A percentile compares a stretch with the other conserved stretches of the same genome.
phyloP scores from a whole-genome alignment of 2,113 vertebrate genomes.

The Chrysemys picta region DNA sequence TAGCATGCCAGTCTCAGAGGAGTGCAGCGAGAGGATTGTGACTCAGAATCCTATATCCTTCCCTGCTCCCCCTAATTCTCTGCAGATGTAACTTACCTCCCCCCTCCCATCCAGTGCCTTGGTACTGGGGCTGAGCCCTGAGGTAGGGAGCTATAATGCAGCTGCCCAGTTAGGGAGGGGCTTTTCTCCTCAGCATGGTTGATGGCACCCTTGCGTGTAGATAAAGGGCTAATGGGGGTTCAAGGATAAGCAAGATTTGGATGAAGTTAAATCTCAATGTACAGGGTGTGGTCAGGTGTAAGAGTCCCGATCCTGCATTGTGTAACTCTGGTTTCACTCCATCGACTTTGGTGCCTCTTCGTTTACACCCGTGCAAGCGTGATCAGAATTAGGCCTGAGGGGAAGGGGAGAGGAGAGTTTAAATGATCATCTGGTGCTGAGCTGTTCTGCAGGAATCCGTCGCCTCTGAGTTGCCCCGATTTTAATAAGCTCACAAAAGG shows the following conservation, averaged over 20 bases:
- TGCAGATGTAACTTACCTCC: neutral
- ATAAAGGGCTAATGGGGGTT: neutral
- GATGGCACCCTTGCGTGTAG: neutral
- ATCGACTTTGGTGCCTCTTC: neutral
- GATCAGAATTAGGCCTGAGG: neutral
- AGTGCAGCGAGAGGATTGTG: neutral
- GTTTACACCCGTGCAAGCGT: neutral
- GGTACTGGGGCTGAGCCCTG: neutral
- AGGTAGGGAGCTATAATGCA: neutral
- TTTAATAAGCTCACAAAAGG: constrained; percentile 52
- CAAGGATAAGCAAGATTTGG: neutral
- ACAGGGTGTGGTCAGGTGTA: neutral
- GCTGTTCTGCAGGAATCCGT: neutral
- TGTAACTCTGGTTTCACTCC: neutral
- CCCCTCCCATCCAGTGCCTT: neutral
- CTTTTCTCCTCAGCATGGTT: neutral
- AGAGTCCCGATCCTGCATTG: neutral
- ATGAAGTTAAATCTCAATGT: neutral
- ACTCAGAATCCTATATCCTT: neutral
- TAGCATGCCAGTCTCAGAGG: neutral
- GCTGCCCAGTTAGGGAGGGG: neutral
- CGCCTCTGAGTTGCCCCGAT: neutral
- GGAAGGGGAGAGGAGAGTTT: neutral
- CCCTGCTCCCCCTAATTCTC: neutral
- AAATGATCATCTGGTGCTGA: neutral